Evolutionary conservation across 2,888 invertebrate genomes (phyloP).

Genomic region (Choreutis nemorana): DNA sequence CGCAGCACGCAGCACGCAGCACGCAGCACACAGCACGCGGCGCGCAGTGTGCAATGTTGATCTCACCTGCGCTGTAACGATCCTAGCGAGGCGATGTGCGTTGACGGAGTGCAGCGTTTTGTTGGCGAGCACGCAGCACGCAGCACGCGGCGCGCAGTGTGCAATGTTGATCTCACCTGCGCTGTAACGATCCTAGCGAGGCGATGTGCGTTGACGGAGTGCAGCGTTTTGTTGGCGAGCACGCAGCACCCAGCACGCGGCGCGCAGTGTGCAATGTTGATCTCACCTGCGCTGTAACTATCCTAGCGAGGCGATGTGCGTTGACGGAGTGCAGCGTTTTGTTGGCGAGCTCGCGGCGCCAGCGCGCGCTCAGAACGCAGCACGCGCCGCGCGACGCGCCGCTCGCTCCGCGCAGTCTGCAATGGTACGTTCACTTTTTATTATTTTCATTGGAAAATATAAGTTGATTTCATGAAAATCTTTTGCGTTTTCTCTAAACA

Average conservation of each 20-base stretch:
- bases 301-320: conserved; percentile 73
- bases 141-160: too few species aligned
- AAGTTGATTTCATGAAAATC: too few species aligned
- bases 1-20: too few species aligned
- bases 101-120: too few species aligned
- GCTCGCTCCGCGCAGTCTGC: conserved; percentile 36
- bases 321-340: conserved; percentile 76
- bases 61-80: too few species aligned
- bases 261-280: conserved; percentile 42
- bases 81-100: too few species aligned
- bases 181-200: too few species aligned
- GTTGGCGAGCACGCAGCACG: too few species aligned
- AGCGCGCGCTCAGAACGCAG: conserved; percentile 52
- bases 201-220: conserved; percentile 73
- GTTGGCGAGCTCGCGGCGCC: conserved; percentile 76
- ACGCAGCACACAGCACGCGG: too few species aligned
- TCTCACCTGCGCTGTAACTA: conserved; percentile 69
- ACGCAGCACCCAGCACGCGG: conserved; percentile 66
- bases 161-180: too few species aligned
- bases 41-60: too few species aligned
- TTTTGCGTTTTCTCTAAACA: too few species aligned
- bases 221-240: conserved; percentile 74
- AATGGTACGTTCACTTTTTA: not conserved
- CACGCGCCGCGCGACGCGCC: conserved; percentile 55
- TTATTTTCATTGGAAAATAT: not conserved